A percentile compares a stretch with the other conserved stretches of the same genome.
Conservation (phyloP, 2,113 vertebrate species). For the Zosterops japonicus region DNA sequence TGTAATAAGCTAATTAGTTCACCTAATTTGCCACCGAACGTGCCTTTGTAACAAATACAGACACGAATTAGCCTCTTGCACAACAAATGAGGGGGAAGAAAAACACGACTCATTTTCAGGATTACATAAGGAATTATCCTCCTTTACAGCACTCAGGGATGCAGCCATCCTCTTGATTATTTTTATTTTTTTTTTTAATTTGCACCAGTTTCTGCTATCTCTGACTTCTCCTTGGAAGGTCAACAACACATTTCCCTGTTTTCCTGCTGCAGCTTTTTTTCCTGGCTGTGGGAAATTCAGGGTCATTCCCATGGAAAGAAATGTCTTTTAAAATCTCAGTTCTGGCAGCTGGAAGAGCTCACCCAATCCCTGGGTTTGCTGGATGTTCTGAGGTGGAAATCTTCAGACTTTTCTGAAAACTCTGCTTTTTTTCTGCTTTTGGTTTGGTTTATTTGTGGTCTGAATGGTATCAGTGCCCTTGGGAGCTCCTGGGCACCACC, state of each 20-base stretch:
- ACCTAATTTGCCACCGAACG: conserved; percentile 48
- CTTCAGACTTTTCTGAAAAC: neutral
- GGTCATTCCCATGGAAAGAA: neutral
- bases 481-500: neutral
- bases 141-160: neutral
- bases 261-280: neutral
- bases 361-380: neutral
- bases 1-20: conserved; percentile 66
- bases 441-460: neutral
- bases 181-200: neutral
- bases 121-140: conserved; percentile 29
- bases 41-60: conserved; percentile 50
- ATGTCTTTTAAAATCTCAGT: neutral
- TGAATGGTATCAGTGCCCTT: neutral
- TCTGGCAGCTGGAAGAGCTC: neutral
- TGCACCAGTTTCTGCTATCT: neutral
- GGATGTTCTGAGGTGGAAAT: neutral
- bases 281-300: neutral
- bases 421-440: neutral
- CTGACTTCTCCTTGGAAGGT: neutral
- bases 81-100: conserved; percentile 44
- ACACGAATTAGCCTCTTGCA: conserved; percentile 50
- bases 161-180: neutral
- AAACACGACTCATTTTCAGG: conserved; percentile 36
- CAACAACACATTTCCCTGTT: neutral